These are phyloP conservation scores for Endotricha flammealis DNA, from an alignment of 2,888 invertebrate species.

Conservation along the genomic window DNA sequence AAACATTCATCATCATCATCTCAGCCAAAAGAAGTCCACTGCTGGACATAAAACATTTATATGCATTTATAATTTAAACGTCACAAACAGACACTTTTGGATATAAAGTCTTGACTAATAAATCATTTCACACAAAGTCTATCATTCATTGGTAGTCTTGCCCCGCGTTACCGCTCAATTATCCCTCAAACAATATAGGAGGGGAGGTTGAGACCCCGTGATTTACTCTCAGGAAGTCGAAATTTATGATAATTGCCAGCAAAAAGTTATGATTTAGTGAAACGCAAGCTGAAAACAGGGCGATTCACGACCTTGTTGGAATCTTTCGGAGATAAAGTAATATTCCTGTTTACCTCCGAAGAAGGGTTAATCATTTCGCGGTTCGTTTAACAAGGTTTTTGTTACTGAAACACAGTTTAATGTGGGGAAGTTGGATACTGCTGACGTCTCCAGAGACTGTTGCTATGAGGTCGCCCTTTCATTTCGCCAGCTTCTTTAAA, in stretches of 20 bases:
- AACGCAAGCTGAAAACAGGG: conserved; percentile 19
- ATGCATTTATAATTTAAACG: no score
- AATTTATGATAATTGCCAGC: conserved; percentile 48
- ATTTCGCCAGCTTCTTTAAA: no score
- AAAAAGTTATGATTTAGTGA: conserved; percentile 49
- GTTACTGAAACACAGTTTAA: no score
- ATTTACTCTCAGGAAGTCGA: conserved; percentile 24
- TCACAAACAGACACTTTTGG: no score
- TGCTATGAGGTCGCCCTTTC: no score
- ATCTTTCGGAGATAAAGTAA: neutral
- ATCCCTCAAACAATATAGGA: conserved; percentile 2
- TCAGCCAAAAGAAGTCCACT: no score
- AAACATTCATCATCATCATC: no score
- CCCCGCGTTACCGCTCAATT: conserved; percentile 3
- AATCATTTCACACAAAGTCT: no score
- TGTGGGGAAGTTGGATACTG: no score
- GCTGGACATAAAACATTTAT: no score
- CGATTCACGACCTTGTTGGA: neutral
- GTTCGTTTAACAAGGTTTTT: conserved; percentile 1
- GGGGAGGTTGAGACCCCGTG: conserved; percentile 12
- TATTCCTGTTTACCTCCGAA: neutral
- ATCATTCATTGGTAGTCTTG: neutral
- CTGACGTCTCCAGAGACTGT: no score
- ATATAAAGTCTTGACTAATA: no score
- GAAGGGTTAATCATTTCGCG: conserved; percentile 5